Conservation (phyloP, 2,888 invertebrate species). For the Palloptera scutellata region DNA sequence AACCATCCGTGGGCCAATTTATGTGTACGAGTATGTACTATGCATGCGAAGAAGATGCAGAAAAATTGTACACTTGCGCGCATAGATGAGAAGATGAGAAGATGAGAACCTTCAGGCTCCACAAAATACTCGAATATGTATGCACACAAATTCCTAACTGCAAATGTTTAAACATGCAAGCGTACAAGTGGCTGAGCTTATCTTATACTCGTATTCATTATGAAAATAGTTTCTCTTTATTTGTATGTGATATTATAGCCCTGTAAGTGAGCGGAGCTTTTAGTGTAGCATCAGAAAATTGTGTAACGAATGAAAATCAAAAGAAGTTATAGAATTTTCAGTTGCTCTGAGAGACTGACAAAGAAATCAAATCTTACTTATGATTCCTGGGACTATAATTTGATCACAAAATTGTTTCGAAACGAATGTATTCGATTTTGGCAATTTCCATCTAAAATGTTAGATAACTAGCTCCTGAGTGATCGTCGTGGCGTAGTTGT, state of each 20-base stretch:
- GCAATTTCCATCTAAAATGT: too few species aligned
- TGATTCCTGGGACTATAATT: too few species aligned
- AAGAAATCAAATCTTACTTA: too few species aligned
- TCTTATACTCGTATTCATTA: slow-evolving; percentile 58
- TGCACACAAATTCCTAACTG: slow-evolving; percentile 46
- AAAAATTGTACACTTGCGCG: not conserved
- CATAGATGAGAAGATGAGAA: not conserved
- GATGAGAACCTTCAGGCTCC: slow-evolving; percentile 37
- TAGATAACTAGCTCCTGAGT: too few species aligned
- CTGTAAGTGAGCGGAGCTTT: slow-evolving; percentile 32
- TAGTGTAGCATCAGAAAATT: too few species aligned
- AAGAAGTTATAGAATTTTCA: too few species aligned
- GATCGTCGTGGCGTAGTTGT: too few species aligned
- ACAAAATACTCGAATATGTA: slow-evolving; percentile 38
- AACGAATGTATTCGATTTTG: too few species aligned
- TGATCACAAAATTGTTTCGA: too few species aligned
- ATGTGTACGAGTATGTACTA: not conserved
- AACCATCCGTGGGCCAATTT: not conserved
- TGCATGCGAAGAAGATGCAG: not conserved
- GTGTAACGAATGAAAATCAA: too few species aligned
- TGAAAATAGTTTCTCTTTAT: slow-evolving; percentile 46
- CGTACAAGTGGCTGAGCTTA: slow-evolving; percentile 44
- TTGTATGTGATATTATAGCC: slow-evolving; percentile 34
- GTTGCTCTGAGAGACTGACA: too few species aligned
- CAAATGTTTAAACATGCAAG: slow-evolving; percentile 41